Evolutionary conservation across 1,140 invertebrate species (phyloP), one percentile per base, ranked within the genome.

Genomic region (Sinella curviseta): DNA sequence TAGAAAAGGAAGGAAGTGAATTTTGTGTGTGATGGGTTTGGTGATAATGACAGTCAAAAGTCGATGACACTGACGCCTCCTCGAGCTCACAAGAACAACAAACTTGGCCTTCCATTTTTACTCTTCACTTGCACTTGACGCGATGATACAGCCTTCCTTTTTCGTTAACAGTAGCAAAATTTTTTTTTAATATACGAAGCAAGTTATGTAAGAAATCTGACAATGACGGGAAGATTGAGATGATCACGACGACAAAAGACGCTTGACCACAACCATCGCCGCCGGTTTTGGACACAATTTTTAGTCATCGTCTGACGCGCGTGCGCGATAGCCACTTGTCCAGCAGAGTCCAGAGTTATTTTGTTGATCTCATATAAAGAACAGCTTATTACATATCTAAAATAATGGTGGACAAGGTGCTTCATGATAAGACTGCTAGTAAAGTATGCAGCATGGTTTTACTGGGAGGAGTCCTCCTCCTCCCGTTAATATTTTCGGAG

Each of bases 21-120:
- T 16, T 26, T 26, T 65, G 24, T 65, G 57, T n/a, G n/a, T n/a
- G n/a, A n/a, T n/a, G n/a, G n/a, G n/a, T n/a, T n/a, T n/a, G 4
- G 8, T n/a, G 24, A 60, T 60, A 60, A 60, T 60, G 55, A 60
- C 55, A 60, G 55, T n/a, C 14, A 17, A 70, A 70, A 70, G 65
- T 70, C 65, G 65, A 70, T 70, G 65, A 70, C 65, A 70, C 65
- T 70, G 65, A 70, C 3, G 8, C 2, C 4, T 1, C 26, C 26
- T 33, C 12, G 12, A 70, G 31, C 24, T 60, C 24, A 70, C 12
- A 70, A 30, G 31, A 12, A 33, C 8, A 31, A 30, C 28, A 70
- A 31, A 31, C 26, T 17, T 70, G 8, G 4, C 14, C 26, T 70
- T 8, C 8, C 31, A 33, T 70, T 17, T 17, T 60, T n/a, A n/a